Evolutionary conservation across 1,140 invertebrate genomes (phyloP).

Genomic region (Idris sp.): DNA sequence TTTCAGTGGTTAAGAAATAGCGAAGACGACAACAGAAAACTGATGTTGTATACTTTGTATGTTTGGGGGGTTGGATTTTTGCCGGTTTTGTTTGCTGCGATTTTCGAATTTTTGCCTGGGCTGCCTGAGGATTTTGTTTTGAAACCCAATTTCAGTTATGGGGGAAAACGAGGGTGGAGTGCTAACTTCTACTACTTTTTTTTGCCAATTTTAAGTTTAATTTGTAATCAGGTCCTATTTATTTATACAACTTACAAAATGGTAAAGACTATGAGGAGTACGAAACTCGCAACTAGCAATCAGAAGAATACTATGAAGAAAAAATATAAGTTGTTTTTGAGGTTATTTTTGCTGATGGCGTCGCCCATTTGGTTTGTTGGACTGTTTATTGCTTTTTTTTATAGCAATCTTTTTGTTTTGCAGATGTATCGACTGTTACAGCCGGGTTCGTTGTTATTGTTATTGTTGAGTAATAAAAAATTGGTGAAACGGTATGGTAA

Average conservation of each 20-base stretch:
- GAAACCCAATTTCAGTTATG: constrained; percentile 65
- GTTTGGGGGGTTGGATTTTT: constrained; percentile 60
- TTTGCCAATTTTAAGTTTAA: constrained; percentile 61
- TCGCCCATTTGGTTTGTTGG: constrained; percentile 73
- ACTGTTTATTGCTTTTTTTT: constrained; percentile 61
- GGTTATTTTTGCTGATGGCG: constrained; percentile 69
- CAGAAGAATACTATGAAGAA: constrained; percentile 61
- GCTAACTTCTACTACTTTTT: constrained; percentile 69
- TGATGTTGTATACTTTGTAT: constrained; percentile 59
- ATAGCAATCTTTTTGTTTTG: constrained; percentile 63
- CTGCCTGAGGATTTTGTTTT: constrained; percentile 61
- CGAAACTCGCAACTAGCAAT: constrained; percentile 62
- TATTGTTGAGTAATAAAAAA: constrained; percentile 47
- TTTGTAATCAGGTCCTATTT: constrained; percentile 68
- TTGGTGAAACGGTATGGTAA: constrained; percentile 23
- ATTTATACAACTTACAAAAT: constrained; percentile 67
- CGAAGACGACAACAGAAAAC: constrained; percentile 55
- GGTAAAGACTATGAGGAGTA: constrained; percentile 64
- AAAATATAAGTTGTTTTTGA: constrained; percentile 67
- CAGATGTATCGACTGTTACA: constrained; percentile 67
- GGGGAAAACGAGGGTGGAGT: constrained; percentile 47
- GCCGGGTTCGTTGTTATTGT: constrained; percentile 64
- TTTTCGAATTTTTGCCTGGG: constrained; percentile 64
- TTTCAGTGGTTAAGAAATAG: constrained; percentile 59
- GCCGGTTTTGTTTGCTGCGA: constrained; percentile 59